phyloP scores from a whole-genome alignment of 2,113 vertebrate genomes.

The Petaurus breviceps region DNA sequence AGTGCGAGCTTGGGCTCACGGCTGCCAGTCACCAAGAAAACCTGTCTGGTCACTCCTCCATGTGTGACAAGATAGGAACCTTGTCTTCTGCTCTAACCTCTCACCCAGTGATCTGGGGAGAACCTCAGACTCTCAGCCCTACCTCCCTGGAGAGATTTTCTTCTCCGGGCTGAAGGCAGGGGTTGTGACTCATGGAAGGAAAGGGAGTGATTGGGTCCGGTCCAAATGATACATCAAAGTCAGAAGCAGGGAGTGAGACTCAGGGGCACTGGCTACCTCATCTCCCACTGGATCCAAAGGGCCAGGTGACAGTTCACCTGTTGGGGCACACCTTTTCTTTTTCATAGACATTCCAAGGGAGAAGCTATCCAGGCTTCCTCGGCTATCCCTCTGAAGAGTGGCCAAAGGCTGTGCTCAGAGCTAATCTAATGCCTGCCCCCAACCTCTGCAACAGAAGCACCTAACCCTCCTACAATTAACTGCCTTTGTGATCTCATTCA shows the following conservation, averaged over 20 bases:
- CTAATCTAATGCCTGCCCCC: neutral
- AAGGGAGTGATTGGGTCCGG: neutral
- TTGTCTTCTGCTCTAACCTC: neutral
- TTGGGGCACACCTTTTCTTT: neutral
- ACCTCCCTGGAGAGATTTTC: neutral
- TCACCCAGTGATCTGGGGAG: neutral
- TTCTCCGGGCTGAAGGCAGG: neutral
- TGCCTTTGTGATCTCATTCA: neutral
- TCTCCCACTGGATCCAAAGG: neutral
- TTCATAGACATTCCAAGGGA: neutral
- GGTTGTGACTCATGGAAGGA: neutral
- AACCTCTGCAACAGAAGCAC: neutral
- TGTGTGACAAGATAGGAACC: fast-evolving
- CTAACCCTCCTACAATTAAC: neutral
- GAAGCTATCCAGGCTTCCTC: neutral
- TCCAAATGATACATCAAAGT: neutral
- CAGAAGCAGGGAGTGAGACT: neutral
- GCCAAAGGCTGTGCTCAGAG: neutral
- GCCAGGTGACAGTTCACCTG: neutral
- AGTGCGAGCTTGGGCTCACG: neutral
- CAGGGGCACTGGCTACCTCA: neutral
- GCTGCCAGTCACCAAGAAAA: neutral
- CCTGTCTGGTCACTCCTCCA: neutral
- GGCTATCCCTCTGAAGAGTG: neutral
- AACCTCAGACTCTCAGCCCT: neutral